Conservation (phyloP, 2,888 invertebrate species). For the Meganola albula region DNA sequence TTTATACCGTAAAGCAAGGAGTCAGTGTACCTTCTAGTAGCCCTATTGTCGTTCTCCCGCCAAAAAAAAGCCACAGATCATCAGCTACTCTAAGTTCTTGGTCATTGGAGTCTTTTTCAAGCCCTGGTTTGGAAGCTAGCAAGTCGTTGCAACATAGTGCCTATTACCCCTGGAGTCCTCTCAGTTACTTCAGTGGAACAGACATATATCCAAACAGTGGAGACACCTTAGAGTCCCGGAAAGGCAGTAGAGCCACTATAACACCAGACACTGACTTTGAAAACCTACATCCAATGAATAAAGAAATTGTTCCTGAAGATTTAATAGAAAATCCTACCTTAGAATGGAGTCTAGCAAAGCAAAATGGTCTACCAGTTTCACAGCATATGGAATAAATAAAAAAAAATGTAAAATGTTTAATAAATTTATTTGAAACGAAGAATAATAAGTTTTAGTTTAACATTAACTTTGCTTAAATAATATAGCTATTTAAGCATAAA, state of each 20-base stretch:
- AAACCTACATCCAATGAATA: too few species aligned
- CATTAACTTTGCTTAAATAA: constrained; percentile 22
- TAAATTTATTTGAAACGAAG: constrained; percentile 40
- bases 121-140: constrained; percentile 16
- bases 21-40: constrained; percentile 4
- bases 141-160: constrained; percentile 18
- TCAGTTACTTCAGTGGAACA: constrained; percentile 23
- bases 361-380: constrained; percentile 9
- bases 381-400: constrained; percentile 18
- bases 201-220: constrained; percentile 42
- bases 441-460: constrained; percentile 26
- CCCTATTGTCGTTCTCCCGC: constrained; percentile 4
- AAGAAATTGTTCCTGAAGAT: too few species aligned
- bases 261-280: too few species aligned
- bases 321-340: constrained; percentile 11
- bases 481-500: too few species aligned
- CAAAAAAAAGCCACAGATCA: neutral
- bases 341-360: constrained; percentile 25
- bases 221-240: constrained; percentile 23
- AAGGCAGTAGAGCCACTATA: constrained; percentile 24
- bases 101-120: constrained; percentile 41
- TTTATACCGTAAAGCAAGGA: neutral
- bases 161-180: constrained; percentile 41
- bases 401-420: constrained; percentile 38
- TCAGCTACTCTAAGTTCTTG: constrained; percentile 35